A percentile compares a stretch with the other conserved stretches of the same genome.
These are phyloP conservation scores for Trachymyrmex septentrionalis DNA, from an alignment of 1,140 invertebrate species.

Conservation along the genomic window DNA sequence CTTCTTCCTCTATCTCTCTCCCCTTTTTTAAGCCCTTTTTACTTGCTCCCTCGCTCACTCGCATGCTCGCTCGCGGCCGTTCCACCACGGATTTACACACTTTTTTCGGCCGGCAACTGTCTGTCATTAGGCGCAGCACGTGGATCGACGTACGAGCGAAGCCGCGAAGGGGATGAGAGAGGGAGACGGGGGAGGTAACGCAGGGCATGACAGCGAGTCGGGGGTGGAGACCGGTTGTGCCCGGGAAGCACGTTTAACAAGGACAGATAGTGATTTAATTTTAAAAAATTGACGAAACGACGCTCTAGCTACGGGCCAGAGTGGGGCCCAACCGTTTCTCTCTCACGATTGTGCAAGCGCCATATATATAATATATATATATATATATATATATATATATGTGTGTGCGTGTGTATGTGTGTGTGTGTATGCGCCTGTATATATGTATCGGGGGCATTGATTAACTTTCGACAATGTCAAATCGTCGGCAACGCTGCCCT, in stretches of 20 bases:
- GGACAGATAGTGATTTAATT: conserved; percentile 87
- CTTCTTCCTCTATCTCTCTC: conserved; percentile 49
- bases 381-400: too few species aligned
- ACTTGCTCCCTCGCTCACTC: background rate
- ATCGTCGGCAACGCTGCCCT: conserved; percentile 79
- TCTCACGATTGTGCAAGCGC: conserved; percentile 35
- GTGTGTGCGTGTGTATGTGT: too few species aligned
- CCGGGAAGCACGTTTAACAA: conserved; percentile 86
- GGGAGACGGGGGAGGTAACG: conserved; percentile 25
- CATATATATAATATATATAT: background rate
- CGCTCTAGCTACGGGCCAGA: conserved; percentile 67
- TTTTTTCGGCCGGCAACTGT: conserved; percentile 85
- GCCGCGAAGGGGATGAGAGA: conserved; percentile 38
- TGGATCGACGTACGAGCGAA: conserved; percentile 74
- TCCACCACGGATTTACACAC: conserved; percentile 81
- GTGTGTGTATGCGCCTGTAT: background rate
- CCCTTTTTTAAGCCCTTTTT: conserved; percentile 29
- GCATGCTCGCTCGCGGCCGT: conserved; percentile 54
- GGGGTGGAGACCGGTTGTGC: conserved; percentile 60
- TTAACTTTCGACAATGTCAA: conserved; percentile 87
- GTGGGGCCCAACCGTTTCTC: conserved; percentile 58
- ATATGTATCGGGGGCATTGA: conserved; percentile 80
- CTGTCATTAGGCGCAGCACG: conserved; percentile 86
- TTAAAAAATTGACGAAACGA: conserved; percentile 87
- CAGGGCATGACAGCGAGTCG: conserved; percentile 46